phyloP scores from a whole-genome alignment of 2,888 invertebrate genomes.

The Eledone cirrhosa region DNA sequence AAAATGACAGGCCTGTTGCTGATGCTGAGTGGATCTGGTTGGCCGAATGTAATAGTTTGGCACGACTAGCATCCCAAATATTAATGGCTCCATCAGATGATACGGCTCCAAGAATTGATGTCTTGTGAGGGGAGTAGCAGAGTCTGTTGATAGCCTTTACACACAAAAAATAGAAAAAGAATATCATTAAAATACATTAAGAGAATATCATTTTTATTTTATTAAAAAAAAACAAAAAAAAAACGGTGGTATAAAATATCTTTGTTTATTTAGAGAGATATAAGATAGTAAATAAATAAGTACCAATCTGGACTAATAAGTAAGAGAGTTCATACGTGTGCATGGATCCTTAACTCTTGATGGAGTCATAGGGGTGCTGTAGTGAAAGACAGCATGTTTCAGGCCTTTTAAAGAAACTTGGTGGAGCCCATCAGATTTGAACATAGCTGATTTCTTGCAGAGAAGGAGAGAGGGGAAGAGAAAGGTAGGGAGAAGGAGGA shows the following conservation, averaged over 20 bases:
- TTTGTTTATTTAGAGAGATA: no score
- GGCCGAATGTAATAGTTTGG: conserved; percentile 60
- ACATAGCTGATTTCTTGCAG: no score
- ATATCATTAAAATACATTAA: neutral
- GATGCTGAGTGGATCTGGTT: conserved; percentile 62
- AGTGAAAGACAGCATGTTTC: no score
- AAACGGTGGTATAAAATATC: neutral
- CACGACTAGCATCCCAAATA: conserved; percentile 64
- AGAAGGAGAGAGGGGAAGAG: no score
- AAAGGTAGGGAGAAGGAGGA: no score
- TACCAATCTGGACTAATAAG: no score
- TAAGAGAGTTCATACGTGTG: no score
- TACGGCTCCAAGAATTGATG: conserved; percentile 60
- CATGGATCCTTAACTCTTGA: no score
- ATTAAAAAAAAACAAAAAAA: neutral
- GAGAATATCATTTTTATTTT: neutral
- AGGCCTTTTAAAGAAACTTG: no score
- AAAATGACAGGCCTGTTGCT: conserved; percentile 66
- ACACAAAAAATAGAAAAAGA: neutral
- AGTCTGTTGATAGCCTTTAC: conserved; percentile 61
- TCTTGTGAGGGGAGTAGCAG: conserved; percentile 58
- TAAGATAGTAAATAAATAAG: no score
- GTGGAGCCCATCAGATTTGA: no score
- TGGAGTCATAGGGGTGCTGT: no score
- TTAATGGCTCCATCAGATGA: conserved; percentile 64